A percentile compares a stretch with the other conserved stretches of the same genome.
Evolutionary conservation across 2,888 invertebrate species (phyloP).

Genomic region (Crossocerus cetratus): DNA sequence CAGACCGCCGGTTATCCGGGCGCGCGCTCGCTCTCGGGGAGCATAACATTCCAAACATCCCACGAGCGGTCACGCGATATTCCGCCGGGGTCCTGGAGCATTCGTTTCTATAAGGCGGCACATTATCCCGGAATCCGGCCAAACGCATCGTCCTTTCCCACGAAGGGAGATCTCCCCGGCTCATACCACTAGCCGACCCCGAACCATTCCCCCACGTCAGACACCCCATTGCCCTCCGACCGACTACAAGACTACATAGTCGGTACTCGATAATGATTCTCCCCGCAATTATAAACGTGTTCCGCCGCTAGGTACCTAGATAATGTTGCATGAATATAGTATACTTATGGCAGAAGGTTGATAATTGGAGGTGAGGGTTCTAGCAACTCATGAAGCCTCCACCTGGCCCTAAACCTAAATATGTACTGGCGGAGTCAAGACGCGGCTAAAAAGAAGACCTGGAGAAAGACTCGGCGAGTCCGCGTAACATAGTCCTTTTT

Average conservation of each 20-base stretch:
- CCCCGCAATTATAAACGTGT: too few relatives aligned
- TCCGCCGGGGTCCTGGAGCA: conserved; percentile 51
- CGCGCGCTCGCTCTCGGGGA: conserved; percentile 32
- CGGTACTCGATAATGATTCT: too few relatives aligned
- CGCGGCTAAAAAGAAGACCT: conserved; percentile 20
- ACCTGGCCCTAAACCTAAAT: conserved; percentile 20
- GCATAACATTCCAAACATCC: conserved; percentile 63
- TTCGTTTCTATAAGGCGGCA: conserved; percentile 57
- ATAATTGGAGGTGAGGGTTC: conserved; percentile 12
- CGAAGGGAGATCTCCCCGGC: conserved; percentile 53
- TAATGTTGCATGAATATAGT: too few relatives aligned
- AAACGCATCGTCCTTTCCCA: conserved; percentile 60
- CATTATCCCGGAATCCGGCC: conserved; percentile 60
- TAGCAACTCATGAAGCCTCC: conserved; percentile 36
- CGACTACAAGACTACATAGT: too few relatives aligned
- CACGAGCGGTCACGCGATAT: conserved; percentile 65
- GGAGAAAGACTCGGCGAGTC: too few relatives aligned
- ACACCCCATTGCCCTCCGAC: too few relatives aligned
- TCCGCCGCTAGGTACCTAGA: too few relatives aligned
- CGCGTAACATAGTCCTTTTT: too few relatives aligned
- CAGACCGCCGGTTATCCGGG: conserved; percentile 57
- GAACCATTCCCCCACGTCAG: too few relatives aligned
- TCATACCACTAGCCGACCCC: too few relatives aligned
- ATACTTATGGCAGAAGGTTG: too few relatives aligned
- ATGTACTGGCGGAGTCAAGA: conserved; percentile 8